These are phyloP conservation scores for Lagorchestes hirsutus DNA, from an alignment of 2,797 vertebrate genomes.

Conservation along the genomic window DNA sequence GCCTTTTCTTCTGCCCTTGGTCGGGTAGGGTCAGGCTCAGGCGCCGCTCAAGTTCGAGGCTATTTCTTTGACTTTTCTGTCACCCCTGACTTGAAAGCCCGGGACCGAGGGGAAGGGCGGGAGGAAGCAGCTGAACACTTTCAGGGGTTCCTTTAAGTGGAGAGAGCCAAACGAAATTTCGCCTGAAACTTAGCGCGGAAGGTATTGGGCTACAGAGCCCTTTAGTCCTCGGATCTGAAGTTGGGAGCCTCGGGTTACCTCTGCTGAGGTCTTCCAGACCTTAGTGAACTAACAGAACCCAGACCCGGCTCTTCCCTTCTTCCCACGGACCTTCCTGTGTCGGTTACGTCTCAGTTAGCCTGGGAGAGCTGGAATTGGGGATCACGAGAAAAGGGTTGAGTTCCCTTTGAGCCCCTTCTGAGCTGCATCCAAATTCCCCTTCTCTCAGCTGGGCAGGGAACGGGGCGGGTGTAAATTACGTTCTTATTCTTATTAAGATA, in stretches of 20 bases:
- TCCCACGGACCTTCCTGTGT: neutral
- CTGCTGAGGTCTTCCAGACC: neutral
- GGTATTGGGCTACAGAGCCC: neutral
- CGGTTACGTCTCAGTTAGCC: neutral
- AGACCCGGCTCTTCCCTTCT: neutral
- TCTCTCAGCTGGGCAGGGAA: neutral
- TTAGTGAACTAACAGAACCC: neutral
- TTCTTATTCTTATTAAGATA: neutral
- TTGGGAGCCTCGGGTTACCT: neutral
- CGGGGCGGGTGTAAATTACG: neutral
- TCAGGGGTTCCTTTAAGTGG: neutral
- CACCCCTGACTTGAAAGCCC: neutral
- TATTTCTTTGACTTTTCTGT: neutral
- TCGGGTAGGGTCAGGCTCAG: neutral
- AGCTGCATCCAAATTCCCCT: neutral
- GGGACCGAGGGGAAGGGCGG: neutral
- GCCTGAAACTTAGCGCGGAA: neutral
- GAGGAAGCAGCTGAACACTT: neutral
- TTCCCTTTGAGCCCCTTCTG: neutral
- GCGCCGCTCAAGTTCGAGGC: conserved; percentile 35
- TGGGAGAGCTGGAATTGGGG: neutral
- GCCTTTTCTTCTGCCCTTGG: neutral
- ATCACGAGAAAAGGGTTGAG: neutral
- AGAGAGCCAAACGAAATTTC: neutral
- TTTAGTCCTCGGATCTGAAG: neutral